Evolutionary conservation across 1,140 invertebrate species (phyloP).

Genomic region (Aphaenogaster floridana): DNA sequence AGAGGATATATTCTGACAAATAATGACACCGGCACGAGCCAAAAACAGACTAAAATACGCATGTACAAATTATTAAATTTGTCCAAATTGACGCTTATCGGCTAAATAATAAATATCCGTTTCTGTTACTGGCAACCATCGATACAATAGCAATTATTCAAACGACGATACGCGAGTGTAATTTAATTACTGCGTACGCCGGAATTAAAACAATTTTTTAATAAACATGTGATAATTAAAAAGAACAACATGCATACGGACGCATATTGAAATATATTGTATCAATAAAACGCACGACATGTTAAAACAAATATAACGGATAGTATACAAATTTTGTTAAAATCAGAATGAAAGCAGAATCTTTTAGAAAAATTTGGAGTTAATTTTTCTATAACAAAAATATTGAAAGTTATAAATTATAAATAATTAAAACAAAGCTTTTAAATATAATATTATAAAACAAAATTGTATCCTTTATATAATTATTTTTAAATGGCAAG

Average conservation of each 20-base stretch:
- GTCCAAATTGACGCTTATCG: slow-evolving; percentile 53
- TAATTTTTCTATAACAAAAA: slow-evolving; percentile 8
- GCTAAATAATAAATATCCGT: slow-evolving; percentile 57
- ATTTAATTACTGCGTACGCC: slow-evolving; percentile 29
- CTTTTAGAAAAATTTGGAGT: background rate
- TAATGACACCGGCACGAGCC: slow-evolving; percentile 48
- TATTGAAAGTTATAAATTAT: background rate
- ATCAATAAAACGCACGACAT: slow-evolving; percentile 36
- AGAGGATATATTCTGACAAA: slow-evolving; percentile 48
- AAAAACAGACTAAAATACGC: slow-evolving; percentile 51
- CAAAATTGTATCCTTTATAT: background rate
- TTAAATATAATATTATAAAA: background rate
- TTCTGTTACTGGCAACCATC: slow-evolving; percentile 43
- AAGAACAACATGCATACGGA: slow-evolving; percentile 9
- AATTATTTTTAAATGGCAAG: background rate
- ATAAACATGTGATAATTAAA: slow-evolving; percentile 35
- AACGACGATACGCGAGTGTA: slow-evolving; percentile 36
- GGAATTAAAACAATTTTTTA: slow-evolving; percentile 49
- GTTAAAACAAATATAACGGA: slow-evolving; percentile 7
- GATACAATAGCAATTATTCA: slow-evolving; percentile 53
- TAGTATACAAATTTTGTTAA: slow-evolving; percentile 9
- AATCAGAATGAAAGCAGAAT: slow-evolving; percentile 11
- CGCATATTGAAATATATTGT: slow-evolving; percentile 19
- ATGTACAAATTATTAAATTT: slow-evolving; percentile 58
- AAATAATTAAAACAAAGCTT: background rate